A percentile compares a stretch with the other conserved stretches of the same genome.
Conservation (phyloP, 2,797 vertebrate species). For the Macropodus opercularis region DNA sequence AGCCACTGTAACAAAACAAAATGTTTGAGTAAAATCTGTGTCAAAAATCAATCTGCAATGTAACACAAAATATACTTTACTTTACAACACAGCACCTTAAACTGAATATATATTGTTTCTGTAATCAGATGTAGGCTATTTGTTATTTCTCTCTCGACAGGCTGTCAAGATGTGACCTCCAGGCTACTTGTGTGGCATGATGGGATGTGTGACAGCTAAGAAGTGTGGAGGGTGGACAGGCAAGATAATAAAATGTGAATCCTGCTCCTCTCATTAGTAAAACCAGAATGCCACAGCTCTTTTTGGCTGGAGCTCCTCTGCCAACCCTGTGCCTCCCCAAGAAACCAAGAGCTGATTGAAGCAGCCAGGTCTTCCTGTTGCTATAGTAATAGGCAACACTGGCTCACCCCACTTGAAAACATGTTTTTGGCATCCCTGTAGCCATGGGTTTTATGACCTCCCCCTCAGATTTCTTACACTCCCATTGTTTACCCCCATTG, state of each 20-base stretch:
- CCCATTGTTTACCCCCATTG: conserved; percentile 72
- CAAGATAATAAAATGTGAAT: conserved; percentile 41
- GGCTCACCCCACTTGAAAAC: conserved; percentile 62
- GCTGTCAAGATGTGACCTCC: conserved; percentile 40
- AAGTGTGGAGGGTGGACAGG: conserved; percentile 55
- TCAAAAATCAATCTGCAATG: not conserved
- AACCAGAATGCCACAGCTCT: conserved; percentile 46
- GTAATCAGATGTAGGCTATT: conserved; percentile 6
- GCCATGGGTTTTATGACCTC: conserved; percentile 57
- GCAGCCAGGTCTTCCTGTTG: conserved; percentile 81
- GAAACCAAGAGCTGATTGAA: conserved; percentile 72
- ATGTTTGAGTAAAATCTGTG: not conserved
- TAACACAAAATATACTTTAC: not conserved
- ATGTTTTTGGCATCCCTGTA: conserved; percentile 71
- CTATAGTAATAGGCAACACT: conserved; percentile 82
- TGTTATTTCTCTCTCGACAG: not conserved
- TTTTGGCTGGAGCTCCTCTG: conserved; percentile 56
- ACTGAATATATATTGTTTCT: not conserved
- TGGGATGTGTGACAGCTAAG: conserved; percentile 47
- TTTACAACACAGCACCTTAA: not conserved
- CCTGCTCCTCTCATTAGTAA: conserved; percentile 73
- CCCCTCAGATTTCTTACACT: conserved; percentile 54
- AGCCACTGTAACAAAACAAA: not conserved
- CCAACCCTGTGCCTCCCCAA: conserved; percentile 56
- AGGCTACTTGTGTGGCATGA: conserved; percentile 13